Base-by-base conservation (phyloP, 1,140 invertebrate genomes). In the Micrasema longulum region DNA sequence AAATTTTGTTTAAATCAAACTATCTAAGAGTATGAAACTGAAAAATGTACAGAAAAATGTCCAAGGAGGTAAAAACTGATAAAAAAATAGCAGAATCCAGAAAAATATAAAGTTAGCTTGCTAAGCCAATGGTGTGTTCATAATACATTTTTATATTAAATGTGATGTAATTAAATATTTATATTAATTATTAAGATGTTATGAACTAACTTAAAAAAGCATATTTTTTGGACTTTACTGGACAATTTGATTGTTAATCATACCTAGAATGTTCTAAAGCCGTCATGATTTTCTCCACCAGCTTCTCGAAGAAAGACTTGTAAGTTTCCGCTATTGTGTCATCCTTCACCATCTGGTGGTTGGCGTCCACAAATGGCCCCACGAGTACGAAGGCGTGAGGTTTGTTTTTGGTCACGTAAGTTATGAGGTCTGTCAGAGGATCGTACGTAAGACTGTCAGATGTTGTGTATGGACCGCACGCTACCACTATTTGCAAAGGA, bases 301-400 rank as follows among this genome's bases (percentile, higher is more conserved):
- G 81, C 76, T 87, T 88, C 45, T 91, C 87, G 78, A 95, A 95
- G 68, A 91, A 87, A 2, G 89, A 85, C 53, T 92, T 89, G 80
- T 88, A 93, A 1, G 91, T 89, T 72, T 90, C 88, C 0, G 82
- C 82, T 64, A 89, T 81, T 2, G 84, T 82, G 60, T 85, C 83
- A 62, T 89, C 86, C 43, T 85, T 82, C 23, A 94, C 80, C 23
- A 87, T 82, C 1, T 85, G 80, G 80, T 94, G 90, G 62, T 86
- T 88, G 6, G 83, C 81, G 77, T 97, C 94, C 35, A 96, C 76
- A 77, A 97, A 95, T 4, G 95, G 95, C 0, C 95, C 95, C 5
- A 92, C 86, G 53, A 97, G 82, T 73, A 97, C 87, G 31, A 94
- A 86, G 4, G 96, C 81, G 79, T 97, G 89, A 1, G 95, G 95